phyloP scores from a whole-genome alignment of 2,888 invertebrate species.

The Andrena camellia region DNA sequence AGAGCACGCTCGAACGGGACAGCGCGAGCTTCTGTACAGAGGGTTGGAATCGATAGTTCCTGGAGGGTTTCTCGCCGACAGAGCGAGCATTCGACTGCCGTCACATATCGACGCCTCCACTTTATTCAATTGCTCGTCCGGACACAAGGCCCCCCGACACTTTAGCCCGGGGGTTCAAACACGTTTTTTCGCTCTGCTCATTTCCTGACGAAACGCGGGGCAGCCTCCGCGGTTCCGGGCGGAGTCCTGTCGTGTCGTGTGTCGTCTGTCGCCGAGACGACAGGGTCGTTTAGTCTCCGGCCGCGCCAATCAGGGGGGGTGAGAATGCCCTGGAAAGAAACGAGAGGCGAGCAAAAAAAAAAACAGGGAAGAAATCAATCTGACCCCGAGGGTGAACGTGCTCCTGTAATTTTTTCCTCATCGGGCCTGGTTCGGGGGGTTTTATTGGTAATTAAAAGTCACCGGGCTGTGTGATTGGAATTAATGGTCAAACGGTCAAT shows the following conservation, averaged over 20 bases:
- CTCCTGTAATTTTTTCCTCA: conserved; percentile 78
- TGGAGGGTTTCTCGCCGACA: conserved; percentile 46
- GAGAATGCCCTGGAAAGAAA: conserved; percentile 43
- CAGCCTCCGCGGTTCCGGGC: conserved; percentile 69
- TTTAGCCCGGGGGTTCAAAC: conserved; percentile 72
- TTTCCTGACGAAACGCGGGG: conserved; percentile 76
- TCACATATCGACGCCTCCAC: conserved; percentile 80
- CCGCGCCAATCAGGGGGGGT: conserved; percentile 39
- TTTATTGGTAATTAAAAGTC: conserved; percentile 85
- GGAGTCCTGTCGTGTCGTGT: conserved; percentile 23
- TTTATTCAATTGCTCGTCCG: conserved; percentile 81
- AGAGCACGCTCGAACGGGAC: neutral
- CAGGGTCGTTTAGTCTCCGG: conserved; percentile 64
- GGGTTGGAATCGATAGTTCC: conserved; percentile 46
- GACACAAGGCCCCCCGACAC: conserved; percentile 71
- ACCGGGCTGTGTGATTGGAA: conserved; percentile 83
- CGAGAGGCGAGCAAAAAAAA: conserved; percentile 5
- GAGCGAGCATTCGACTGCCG: conserved; percentile 75
- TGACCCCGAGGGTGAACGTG: conserved; percentile 59
- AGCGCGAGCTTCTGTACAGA: neutral
- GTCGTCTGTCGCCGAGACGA: conserved; percentile 53
- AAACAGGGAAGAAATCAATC: conserved; percentile 60
- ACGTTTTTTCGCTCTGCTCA: conserved; percentile 83
- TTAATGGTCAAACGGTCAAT: conserved; percentile 84
- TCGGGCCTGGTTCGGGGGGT: conserved; percentile 77